Evolutionary conservation across 2,797 vertebrate species (phyloP).

Genomic region (Anas bernieri): DNA sequence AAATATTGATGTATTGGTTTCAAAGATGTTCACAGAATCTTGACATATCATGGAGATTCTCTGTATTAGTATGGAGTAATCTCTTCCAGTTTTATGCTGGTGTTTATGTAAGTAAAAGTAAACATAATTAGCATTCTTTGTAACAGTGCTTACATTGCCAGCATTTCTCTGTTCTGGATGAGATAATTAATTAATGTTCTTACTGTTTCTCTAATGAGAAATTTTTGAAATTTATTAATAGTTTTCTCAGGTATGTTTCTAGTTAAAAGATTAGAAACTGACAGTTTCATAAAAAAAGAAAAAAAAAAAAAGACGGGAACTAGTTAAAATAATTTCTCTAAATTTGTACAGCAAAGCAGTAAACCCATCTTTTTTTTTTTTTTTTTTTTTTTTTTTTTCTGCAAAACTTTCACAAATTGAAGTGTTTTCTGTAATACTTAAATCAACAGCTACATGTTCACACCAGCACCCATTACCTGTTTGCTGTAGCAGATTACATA

Average conservation of each 20-base stretch:
- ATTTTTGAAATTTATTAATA: neutral
- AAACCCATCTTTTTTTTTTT: neutral
- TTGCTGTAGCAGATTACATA: neutral
- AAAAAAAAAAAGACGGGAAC: neutral
- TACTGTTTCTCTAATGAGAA: neutral
- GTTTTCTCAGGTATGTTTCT: neutral
- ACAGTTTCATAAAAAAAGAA: neutral
- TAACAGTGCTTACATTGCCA: neutral
- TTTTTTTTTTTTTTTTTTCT: neutral
- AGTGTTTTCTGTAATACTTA: neutral
- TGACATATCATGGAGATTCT: neutral
- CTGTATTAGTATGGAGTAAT: neutral
- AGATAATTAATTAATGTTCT: neutral
- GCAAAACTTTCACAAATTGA: neutral
- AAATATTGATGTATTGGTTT: neutral
- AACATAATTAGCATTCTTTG: neutral
- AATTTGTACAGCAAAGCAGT: neutral
- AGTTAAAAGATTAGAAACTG: neutral
- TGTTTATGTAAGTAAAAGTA: neutral
- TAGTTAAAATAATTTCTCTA: neutral
- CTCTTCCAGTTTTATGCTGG: neutral
- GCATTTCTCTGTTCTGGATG: neutral
- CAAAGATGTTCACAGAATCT: neutral
- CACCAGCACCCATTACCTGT: neutral
- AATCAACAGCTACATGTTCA: neutral